Base-by-base conservation (phyloP, 2,113 vertebrate species). In the Rhineura floridana region DNA sequence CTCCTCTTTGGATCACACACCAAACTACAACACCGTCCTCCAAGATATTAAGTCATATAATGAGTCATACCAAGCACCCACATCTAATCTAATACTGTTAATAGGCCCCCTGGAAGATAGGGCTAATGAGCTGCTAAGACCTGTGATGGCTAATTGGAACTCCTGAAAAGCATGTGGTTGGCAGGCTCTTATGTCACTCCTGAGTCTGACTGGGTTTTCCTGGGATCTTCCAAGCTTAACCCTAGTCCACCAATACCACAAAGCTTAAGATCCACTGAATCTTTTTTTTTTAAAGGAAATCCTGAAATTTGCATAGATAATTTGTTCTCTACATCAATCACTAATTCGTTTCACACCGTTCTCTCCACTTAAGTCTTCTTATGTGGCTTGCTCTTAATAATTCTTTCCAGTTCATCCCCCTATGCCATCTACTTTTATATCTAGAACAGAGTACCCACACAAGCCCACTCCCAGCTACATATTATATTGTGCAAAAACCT, bases 311-410 rank as follows among this genome's bases (percentile, higher is more conserved):
- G 52, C 10, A 48, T 7, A 48, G 46, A 50, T 5, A 52, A 52
- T 19, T 11, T 10, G 4, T 21, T 11, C 42, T 4, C 8, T 52
- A 6, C 10, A 11, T 15, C 36, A 33, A n/a, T 8, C 6, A 10
- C 17, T 12, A 4, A 15, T 3, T 6, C 44, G 82, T 52, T 80
- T 70, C 63, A 39, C 0, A 46, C 36, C 7, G 63, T 13, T 42
- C 2, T 4, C 6, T 15, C 5, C 0, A 0, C 0, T 39, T 48
- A 9, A 2, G 33, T 17, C 25, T 39, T n/a, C 8, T 39, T 75
- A n/a, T 9, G 65, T 5, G 30, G 39, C 1, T 85, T 33, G n/a
- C 1, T 48, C n/a, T 52, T 30, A 25, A 73, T 62, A 30, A 72
- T 46, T 39, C 50, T 6, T 15, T 69, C 72, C 44, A 1, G 23